Base-by-base conservation (phyloP, 64 coral and sea anemone species). In the Montipora foliosa region DNA sequence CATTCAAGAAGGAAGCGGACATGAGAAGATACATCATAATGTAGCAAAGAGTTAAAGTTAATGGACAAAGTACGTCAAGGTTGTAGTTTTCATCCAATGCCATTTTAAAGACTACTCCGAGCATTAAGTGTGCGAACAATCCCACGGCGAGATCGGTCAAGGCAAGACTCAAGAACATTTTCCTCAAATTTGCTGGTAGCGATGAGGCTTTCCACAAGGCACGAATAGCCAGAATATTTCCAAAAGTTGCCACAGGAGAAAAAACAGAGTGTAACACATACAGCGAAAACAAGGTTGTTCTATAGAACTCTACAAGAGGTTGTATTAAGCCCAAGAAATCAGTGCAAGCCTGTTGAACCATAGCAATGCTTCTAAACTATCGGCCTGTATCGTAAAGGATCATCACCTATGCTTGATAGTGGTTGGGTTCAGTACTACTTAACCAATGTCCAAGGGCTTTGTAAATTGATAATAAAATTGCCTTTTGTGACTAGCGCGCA, bases 71-170 rank as follows among this genome's bases (percentile, higher is more conserved):
- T 20, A 11, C 19, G 17, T 81, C 10, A 37, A 44, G 12, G 24
- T 82, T 62, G 45, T 1, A 78, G 44, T 76, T 55, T 2, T 2
- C 37, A 57, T 6, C 11, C 8, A 53, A n/a, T 6, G 79, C 4
- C 14, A 62, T 82, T 4, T 37, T 44, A 3, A 82, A 6, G 20
- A 82, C 24, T 15, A 6, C n/a, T 14, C 20, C 53, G 16, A 82
- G 44, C 7, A 55, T 82, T 8, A 44, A 66, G 13, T 91, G 77
- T 4, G 89, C 49, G 12, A 91, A 52, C n/a, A 91, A 16, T 73
- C 64, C 89, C 3, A 82, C 79, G 1, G 62, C 47, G 11, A 57
- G 53, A 57, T 5, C 53, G 11, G 0, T 1, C 6, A 57, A 57
- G 1, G 53, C 53, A 57, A 57, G 53, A 57, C 53, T 57, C 53